Base-by-base conservation (phyloP, 2,797 vertebrate species). In the Threskiornis aethiopicus region DNA sequence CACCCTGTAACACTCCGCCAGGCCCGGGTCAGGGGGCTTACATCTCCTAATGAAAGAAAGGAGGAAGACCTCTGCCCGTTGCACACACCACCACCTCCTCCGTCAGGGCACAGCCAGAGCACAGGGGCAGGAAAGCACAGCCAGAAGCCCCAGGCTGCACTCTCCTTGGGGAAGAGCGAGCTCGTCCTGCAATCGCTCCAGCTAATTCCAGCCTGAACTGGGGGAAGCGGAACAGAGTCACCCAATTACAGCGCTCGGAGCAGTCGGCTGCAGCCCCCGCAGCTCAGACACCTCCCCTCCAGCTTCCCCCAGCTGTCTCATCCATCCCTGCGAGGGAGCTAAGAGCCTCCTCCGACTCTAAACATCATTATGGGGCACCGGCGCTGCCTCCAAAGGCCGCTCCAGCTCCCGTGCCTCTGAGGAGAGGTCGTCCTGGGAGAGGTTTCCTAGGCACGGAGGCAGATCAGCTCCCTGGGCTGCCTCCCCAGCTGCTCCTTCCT, bases 11-110 rank as follows among this genome's bases (percentile, higher is more conserved):
- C 26, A 11, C 78, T 93, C 96, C 47, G 79, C 78, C 82, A 87
- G 70, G 46, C 46, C 64, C 0, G 3, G 70, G 9, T 92, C 96
- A 17, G 87, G 65, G 22, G 87, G 33, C 5, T 26, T 72, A 51
- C 97, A 97, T 51, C 89, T 96, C 94, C 98, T 98, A 46, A 62
- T 4, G 15, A 78, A 20, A 87, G 52, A 66, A 18, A 44, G 29
- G 33, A 82, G 31, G 73, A 28, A 79, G 62, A 79, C 19, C 35
- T 26, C 42, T 81, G 39, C 22, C 29, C 29, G 8, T 21, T 9
- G 33, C 54, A 49, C 26, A 37, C 0, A 4, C 51, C 44, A 33
- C 51, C 16, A 52, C 24, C 54, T 70, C 67, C 44, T 49, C 54
- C 41, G 65, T 52, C 5, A 2, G 1, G 0, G 39, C 64, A 52